A percentile compares a stretch with the other conserved stretches of the same genome.
These are phyloP conservation scores for Drosophila parthenogenetica DNA, from an alignment of 2,888 invertebrate genomes.

Conservation along the genomic window DNA sequence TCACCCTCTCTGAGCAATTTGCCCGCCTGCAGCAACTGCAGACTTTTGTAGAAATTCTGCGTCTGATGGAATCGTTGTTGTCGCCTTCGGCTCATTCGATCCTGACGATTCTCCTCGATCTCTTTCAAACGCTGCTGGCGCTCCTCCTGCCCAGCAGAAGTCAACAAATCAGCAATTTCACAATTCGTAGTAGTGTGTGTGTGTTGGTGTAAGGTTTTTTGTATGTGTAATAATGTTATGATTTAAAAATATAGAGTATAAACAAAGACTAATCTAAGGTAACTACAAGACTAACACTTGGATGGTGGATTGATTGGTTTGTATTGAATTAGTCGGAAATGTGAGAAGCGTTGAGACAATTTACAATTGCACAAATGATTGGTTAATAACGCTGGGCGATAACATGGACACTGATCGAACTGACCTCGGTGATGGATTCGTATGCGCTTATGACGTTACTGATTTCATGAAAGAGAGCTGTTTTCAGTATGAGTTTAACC, in stretches of 20 bases:
- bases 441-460: slow-evolving; percentile 78
- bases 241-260: slow-evolving; percentile 43
- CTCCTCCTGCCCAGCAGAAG: slow-evolving; percentile 87
- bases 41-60: slow-evolving; percentile 93
- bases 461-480: slow-evolving; percentile 81
- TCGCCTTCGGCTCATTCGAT: slow-evolving; percentile 88
- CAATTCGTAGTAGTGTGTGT: slow-evolving; percentile 30
- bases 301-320: slow-evolving; percentile 3
- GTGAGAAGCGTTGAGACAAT: not conserved
- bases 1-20: slow-evolving; percentile 86
- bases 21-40: slow-evolving; percentile 93
- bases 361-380: slow-evolving; percentile 9
- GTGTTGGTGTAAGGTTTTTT: slow-evolving; percentile 24
- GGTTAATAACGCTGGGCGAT: slow-evolving; percentile 23
- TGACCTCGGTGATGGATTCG: slow-evolving; percentile 76
- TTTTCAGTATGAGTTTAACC: slow-evolving; percentile 82
- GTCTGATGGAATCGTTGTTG: slow-evolving; percentile 91
- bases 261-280: slow-evolving; percentile 15
- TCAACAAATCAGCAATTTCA: slow-evolving; percentile 47
- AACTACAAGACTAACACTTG: slow-evolving; percentile 47
- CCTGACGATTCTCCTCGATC: slow-evolving; percentile 89
- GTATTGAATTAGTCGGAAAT: slow-evolving; percentile 27
- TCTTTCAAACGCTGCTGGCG: slow-evolving; percentile 91
- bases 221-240: slow-evolving; percentile 28
- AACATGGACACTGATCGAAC: slow-evolving; percentile 68